phyloP scores from a whole-genome alignment of 2,113 vertebrate genomes.

The Ciconia stormi region DNA sequence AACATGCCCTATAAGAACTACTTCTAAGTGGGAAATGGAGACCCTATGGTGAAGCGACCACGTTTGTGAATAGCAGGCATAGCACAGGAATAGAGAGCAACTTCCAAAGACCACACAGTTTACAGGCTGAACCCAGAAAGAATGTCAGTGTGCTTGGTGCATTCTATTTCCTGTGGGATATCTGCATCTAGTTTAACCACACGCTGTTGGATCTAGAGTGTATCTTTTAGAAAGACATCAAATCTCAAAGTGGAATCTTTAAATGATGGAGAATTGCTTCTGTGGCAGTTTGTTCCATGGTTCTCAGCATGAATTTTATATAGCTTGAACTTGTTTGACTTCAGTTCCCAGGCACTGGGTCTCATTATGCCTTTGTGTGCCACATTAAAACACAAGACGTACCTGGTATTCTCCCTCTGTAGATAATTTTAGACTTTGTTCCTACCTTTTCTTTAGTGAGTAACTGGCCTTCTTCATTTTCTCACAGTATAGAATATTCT shows the following conservation, averaged over 20 bases:
- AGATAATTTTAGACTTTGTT: neutral
- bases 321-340: conserved; percentile 16
- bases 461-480: neutral
- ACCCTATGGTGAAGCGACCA: neutral
- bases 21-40: neutral
- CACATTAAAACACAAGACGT: neutral
- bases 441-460: neutral
- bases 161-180: neutral
- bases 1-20: neutral
- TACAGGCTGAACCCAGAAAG: neutral
- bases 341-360: neutral
- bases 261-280: conserved; percentile 5
- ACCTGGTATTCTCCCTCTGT: neutral
- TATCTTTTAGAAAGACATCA: conserved; percentile 10
- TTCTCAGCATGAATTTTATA: conserved; percentile 27
- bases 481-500: neutral
- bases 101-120: conserved; percentile 21
- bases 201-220: neutral
- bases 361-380: neutral
- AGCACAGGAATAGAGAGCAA: neutral
- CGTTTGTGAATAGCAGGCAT: neutral
- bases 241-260: neutral
- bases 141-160: neutral
- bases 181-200: conserved; percentile 1
- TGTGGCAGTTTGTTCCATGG: neutral